These are phyloP conservation scores for Pseudomyrmex sp. DNA, from an alignment of 1,140 invertebrate genomes.

Conservation along the genomic window DNA sequence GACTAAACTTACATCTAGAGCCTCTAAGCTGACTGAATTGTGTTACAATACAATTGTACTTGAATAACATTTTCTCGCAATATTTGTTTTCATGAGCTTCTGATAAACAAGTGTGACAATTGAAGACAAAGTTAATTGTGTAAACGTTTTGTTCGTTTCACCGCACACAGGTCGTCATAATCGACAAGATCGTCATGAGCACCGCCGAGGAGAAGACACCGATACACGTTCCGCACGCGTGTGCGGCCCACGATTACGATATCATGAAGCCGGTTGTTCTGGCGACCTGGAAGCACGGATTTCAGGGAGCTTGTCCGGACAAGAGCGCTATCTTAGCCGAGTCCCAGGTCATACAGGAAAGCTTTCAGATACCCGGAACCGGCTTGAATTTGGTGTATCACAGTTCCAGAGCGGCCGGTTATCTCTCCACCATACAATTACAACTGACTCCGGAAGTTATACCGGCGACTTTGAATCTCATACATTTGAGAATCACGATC, in stretches of 20 bases:
- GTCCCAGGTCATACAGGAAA: slow-evolving; percentile 98
- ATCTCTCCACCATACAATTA: slow-evolving; percentile 97
- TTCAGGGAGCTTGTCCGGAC: slow-evolving; percentile 97
- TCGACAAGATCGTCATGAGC: slow-evolving; percentile 94
- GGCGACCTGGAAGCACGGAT: slow-evolving; percentile 98
- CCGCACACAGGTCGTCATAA: slow-evolving; percentile 91
- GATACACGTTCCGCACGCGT: slow-evolving; percentile 89
- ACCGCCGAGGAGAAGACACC: slow-evolving; percentile 91
- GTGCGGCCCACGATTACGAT: slow-evolving; percentile 96
- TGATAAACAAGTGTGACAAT: neutral
- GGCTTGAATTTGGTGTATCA: slow-evolving; percentile 97
- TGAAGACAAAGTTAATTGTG: slow-evolving; percentile 1
- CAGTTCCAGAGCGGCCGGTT: slow-evolving; percentile 95
- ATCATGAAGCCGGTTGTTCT: slow-evolving; percentile 96
- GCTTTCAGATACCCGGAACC: slow-evolving; percentile 96
- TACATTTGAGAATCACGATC: slow-evolving; percentile 96
- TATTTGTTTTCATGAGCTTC: neutral
- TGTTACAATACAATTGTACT: neutral
- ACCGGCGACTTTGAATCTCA: slow-evolving; percentile 92
- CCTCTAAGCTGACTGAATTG: neutral
- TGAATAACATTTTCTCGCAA: slow-evolving; percentile 22
- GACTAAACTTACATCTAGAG: neutral
- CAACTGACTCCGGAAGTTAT: slow-evolving; percentile 95
- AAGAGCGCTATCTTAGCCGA: slow-evolving; percentile 96
- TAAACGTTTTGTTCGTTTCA: neutral